A percentile compares a stretch with the other conserved stretches of the same genome.
Conservation (phyloP, 1,140 invertebrate species). For the Atta cephalotes region DNA sequence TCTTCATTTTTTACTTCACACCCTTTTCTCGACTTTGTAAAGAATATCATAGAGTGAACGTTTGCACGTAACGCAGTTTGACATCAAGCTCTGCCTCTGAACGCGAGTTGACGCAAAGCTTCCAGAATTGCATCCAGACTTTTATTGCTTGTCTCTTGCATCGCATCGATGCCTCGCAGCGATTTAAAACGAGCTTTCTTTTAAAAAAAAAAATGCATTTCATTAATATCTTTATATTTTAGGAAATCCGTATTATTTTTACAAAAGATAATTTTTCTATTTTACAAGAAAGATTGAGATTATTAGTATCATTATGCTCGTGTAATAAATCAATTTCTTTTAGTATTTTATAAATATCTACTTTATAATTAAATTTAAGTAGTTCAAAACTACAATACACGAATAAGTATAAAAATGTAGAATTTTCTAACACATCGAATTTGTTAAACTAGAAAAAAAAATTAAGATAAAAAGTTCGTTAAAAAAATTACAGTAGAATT, state of each 20-base stretch:
- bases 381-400: background rate
- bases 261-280: background rate
- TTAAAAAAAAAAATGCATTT: background rate
- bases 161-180: slow-evolving; percentile 14
- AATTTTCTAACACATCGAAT: background rate
- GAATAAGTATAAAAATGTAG: background rate
- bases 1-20: slow-evolving; percentile 44
- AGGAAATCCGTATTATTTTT: background rate
- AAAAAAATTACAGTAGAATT: background rate
- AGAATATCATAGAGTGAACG: slow-evolving; percentile 34
- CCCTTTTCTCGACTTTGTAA: background rate
- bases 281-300: background rate
- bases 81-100: slow-evolving; percentile 3
- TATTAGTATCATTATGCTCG: background rate
- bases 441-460: background rate
- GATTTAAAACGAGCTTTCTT: slow-evolving; percentile 14
- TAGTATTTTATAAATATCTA: background rate
- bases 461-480: no score
- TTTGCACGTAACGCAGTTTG: slow-evolving; percentile 43
- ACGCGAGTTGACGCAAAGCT: slow-evolving; percentile 18
- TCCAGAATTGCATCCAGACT: slow-evolving; percentile 49
- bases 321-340: background rate
- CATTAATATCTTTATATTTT: slow-evolving; percentile 11
- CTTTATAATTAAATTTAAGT: background rate
- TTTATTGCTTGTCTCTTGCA: slow-evolving; percentile 43